Percentiles rank a stretch among this genome's conserved stretches.
phyloP scores from a whole-genome alignment of 1,140 invertebrate genomes.

The Paralvinella palmiformis region DNA sequence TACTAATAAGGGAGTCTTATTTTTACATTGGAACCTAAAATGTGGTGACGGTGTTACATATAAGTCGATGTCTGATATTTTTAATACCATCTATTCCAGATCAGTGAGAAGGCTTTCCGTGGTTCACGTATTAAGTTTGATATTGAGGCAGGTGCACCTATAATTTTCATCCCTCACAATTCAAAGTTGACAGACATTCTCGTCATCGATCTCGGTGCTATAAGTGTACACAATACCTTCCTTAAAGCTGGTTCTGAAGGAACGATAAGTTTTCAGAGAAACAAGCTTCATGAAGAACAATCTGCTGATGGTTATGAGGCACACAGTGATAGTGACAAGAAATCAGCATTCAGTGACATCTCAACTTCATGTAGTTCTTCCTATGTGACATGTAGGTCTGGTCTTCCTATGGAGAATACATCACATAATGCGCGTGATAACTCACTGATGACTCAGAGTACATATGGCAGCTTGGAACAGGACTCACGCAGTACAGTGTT shows the following conservation, averaged over 20 bases:
- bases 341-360: background rate
- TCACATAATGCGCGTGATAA: too few relatives aligned
- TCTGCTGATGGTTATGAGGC: too few relatives aligned
- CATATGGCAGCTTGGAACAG: conserved; percentile 41
- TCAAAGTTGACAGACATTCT: conserved; percentile 72
- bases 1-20: too few relatives aligned
- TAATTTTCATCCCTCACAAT: conserved; percentile 80
- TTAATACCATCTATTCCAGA: conserved; percentile 30
- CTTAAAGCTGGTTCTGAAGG: conserved; percentile 36
- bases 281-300: too few relatives aligned
- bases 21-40: too few relatives aligned
- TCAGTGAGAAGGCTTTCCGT: conserved; percentile 39
- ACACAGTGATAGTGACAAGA: too few relatives aligned
- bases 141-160: conserved; percentile 70
- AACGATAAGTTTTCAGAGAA: conserved; percentile 22
- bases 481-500: conserved; percentile 21
- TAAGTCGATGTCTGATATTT: too few relatives aligned
- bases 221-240: conserved; percentile 70
- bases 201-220: conserved; percentile 72
- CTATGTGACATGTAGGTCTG: too few relatives aligned
- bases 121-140: conserved; percentile 59
- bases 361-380: too few relatives aligned
- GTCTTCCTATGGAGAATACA: too few relatives aligned
- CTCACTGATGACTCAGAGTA: conserved; percentile 39
- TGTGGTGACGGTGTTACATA: too few relatives aligned